Evolutionary conservation across 2,888 invertebrate species (phyloP).

Genomic region (Stramonita haemastoma): DNA sequence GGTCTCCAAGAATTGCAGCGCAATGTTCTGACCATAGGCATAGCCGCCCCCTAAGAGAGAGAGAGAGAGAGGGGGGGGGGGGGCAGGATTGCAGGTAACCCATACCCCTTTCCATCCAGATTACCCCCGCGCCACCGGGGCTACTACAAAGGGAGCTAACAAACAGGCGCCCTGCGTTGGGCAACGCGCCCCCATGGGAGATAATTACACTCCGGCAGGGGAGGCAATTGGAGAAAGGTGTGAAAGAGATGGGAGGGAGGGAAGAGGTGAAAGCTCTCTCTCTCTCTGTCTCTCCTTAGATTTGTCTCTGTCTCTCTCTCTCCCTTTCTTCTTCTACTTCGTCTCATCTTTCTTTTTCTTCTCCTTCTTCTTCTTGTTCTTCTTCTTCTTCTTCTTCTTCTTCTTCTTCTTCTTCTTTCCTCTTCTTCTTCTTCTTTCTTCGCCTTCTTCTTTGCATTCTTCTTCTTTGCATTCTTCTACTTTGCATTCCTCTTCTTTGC

Average conservation of each 20-base stretch:
- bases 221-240: slow-evolving; percentile 13
- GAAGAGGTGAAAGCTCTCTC: slow-evolving; percentile 11
- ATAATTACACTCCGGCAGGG: slow-evolving; percentile 8
- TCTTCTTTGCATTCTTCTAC: neutral
- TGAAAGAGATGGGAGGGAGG: neutral
- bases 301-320: slow-evolving; percentile 10
- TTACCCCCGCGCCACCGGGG: neutral
- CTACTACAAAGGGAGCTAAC: slow-evolving; percentile 1
- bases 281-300: neutral
- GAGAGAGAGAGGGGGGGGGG: too few relatives aligned
- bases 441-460: neutral
- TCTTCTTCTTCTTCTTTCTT: neutral
- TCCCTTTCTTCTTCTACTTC: neutral
- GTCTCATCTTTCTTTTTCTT: neutral
- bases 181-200: slow-evolving; percentile 9
- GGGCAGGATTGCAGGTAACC: too few relatives aligned
- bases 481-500: neutral
- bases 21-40: too few relatives aligned
- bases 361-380: neutral
- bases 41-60: too few relatives aligned
- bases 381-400: too few relatives aligned
- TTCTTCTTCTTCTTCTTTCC: neutral
- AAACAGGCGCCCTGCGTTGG: slow-evolving; percentile 3
- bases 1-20: too few relatives aligned
- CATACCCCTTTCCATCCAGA: too few relatives aligned